A percentile compares a stretch with the other conserved stretches of the same genome.
Conservation (phyloP, 2,888 invertebrate genomes). For the Acleris cristana region DNA sequence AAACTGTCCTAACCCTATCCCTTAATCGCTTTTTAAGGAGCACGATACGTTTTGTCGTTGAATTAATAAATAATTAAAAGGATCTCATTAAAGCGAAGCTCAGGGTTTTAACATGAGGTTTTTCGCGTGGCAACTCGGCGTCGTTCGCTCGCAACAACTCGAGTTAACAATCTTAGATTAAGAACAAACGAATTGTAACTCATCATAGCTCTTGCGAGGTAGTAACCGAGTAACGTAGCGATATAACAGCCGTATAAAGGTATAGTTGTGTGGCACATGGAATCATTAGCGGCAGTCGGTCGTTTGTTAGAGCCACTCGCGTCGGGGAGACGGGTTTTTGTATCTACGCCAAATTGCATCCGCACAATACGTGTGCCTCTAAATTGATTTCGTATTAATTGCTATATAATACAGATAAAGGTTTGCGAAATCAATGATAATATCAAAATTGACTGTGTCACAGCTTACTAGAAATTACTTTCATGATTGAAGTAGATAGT, state of each 20-base stretch:
- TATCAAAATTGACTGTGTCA: background rate
- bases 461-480: background rate
- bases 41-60: background rate
- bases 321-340: conserved; percentile 80
- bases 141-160: background rate
- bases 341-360: conserved; percentile 79
- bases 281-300: conserved; percentile 81
- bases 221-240: conserved; percentile 34
- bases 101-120: background rate
- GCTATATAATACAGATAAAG: conserved; percentile 48
- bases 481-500: too few relatives aligned
- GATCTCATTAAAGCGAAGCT: conserved; percentile 6
- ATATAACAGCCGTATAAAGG: conserved; percentile 37
- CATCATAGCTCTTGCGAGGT: conserved; percentile 38
- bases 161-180: conserved; percentile 24
- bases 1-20: conserved; percentile 31
- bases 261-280: conserved; percentile 57
- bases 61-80: conserved; percentile 1
- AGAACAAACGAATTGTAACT: conserved; percentile 38
- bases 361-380: conserved; percentile 75
- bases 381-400: conserved; percentile 81
- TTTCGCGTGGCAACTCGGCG: background rate
- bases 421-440: conserved; percentile 5
- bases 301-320: conserved; percentile 80
- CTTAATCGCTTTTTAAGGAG: conserved; percentile 12